Evolutionary conservation across 2,888 invertebrate species (phyloP), one percentile per base, ranked within the genome.

Genomic region (Zygogramma bicolorata): DNA sequence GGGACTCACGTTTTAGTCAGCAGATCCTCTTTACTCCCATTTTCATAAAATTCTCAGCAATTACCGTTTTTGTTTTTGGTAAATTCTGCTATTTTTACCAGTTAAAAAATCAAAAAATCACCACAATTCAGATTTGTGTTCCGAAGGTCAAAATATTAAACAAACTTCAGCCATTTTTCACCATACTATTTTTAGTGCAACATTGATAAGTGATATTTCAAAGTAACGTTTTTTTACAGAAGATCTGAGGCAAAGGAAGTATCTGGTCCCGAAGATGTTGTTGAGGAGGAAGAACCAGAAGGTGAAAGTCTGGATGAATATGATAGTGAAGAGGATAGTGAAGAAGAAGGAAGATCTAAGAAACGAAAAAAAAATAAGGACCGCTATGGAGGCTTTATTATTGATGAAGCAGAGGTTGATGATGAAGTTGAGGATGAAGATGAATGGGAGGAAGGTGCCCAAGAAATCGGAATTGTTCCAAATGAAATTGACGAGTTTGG

Each of bases 391-490:
- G 74, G 74, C 97, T 98, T 98, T 86, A 98, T 99, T 88, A 94
- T 98, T 86, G 97, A 98, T 79, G 98, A 99, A 88, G 98, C 98
- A 79, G 98, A 96, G 87, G 75, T 94, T 57, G 94, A 95, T 83
- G 94, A 94, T 84, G 95, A 95, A 87, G 96, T 96, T 4, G 97
- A 98, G 83, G 97, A 98, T 88, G 97, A 98, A 82, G 97, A 98
- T 76, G 96, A 97, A 83, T 97, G 97, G 96, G 98, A 98, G 85
- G 97, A 97, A 77, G 98, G 97, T 8, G 97, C 96, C 0, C 97
- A 97, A 83, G 97, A 97, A 85, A 93, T 95, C 87, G 95, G 95
- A 29, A 95, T 96, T 81, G 94, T 96, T n/a, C 93, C 94, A 0
- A 96, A 97, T 86, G 96, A 97, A 84, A 93, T 94, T 59, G 96